A percentile compares a stretch with the other conserved stretches of the same genome.
phyloP scores from a whole-genome alignment of 2,888 invertebrate species.

The Euproctis similis region DNA sequence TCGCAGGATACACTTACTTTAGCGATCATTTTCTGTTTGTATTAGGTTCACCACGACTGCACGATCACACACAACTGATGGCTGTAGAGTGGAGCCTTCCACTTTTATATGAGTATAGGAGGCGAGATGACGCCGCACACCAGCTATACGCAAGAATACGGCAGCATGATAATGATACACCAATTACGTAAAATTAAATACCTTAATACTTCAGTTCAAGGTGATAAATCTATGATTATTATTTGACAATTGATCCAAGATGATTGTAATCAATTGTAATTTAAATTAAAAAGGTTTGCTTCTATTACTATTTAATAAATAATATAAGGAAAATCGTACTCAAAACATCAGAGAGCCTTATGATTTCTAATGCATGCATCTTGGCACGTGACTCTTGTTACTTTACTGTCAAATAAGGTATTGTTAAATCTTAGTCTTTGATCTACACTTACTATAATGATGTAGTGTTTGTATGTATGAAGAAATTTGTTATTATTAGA shows the following conservation, averaged over 20 bases:
- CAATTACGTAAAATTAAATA: conserved; percentile 69
- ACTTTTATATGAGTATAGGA: conserved; percentile 69
- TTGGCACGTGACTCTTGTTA: too few species aligned
- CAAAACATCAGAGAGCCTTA: too few species aligned
- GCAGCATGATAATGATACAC: conserved; percentile 70
- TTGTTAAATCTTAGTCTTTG: too few species aligned
- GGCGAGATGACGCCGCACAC: conserved; percentile 56
- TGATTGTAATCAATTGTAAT: too few species aligned
- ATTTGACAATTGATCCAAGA: conserved; percentile 25
- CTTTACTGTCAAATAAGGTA: too few species aligned
- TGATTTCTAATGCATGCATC: too few species aligned
- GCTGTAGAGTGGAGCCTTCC: conserved; percentile 39
- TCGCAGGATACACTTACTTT: conserved; percentile 62
- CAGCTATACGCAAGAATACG: conserved; percentile 64
- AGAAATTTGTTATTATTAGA: too few species aligned
- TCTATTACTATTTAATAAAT: too few species aligned
- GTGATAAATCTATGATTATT: conserved; percentile 44
- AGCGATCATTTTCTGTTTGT: conserved; percentile 68
- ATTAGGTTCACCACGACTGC: conserved; percentile 68
- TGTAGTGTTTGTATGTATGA: too few species aligned
- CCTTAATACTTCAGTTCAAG: conserved; percentile 57
- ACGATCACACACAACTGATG: conserved; percentile 73
- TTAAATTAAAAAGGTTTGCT: too few species aligned
- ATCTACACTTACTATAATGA: too few species aligned
- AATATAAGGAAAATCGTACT: too few species aligned